phyloP scores from a whole-genome alignment of 2,113 vertebrate species.

The Oncorhynchus kisutch region DNA sequence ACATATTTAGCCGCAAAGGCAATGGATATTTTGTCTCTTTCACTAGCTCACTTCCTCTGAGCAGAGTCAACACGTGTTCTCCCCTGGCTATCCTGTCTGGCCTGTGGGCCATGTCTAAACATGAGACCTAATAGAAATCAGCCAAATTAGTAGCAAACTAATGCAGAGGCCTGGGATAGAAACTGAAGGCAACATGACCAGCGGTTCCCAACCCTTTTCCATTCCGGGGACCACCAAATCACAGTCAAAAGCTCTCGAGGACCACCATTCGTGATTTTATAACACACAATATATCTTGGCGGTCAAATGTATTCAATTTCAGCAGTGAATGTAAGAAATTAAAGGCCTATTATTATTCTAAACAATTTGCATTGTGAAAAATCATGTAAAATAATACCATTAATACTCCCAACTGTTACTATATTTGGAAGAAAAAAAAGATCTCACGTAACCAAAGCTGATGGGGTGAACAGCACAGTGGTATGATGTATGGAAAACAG shows the following conservation, averaged over 20 bases:
- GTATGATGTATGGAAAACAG: not conserved
- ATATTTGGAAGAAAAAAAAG: not conserved
- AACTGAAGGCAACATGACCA: not conserved
- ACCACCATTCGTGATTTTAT: too few relatives aligned
- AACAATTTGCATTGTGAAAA: too few relatives aligned
- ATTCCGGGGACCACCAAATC: too few relatives aligned
- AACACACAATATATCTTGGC: too few relatives aligned
- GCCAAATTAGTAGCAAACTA: slow-evolving; percentile 17
- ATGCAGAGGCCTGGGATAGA: not conserved
- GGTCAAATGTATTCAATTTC: not conserved
- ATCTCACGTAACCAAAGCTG: not conserved
- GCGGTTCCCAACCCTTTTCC: too few relatives aligned
- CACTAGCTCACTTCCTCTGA: not conserved
- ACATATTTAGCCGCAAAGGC: not conserved
- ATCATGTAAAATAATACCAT: too few relatives aligned
- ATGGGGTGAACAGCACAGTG: not conserved
- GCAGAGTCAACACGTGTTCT: not conserved
- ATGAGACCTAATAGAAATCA: slow-evolving; percentile 12
- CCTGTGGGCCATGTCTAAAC: slow-evolving; percentile 12
- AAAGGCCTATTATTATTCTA: too few relatives aligned
- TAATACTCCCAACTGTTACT: too few relatives aligned
- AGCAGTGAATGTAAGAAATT: too few relatives aligned
- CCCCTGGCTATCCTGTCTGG: not conserved
- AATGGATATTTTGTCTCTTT: not conserved
- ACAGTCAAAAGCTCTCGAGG: too few relatives aligned